Evolutionary conservation across 2,797 vertebrate genomes (phyloP), one percentile per base, ranked within the genome.

Genomic region (Cyclopterus lumpus): DNA sequence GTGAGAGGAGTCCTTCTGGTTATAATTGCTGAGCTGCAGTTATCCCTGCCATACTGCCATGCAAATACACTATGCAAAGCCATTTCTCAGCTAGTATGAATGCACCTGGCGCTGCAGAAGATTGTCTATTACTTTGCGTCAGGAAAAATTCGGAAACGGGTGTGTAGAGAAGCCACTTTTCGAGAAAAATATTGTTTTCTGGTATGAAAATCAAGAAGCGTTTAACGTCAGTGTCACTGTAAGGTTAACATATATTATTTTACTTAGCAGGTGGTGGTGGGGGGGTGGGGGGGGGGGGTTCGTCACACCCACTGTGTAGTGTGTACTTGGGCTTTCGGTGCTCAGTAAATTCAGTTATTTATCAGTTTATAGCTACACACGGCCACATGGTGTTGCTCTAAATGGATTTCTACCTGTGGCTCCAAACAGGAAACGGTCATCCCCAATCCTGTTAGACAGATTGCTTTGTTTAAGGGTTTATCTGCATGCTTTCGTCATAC

Each of bases 41-140:
- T 72, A n/a, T 12, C 20, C 36, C 62, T 70, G 61, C 71, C 49
- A 36, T 54, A 0, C 24, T 34, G 44, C 48, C 73, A 94, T 93
- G 93, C 92, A 95, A 94, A 94, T 90, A 12, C 20, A 65, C 67
- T 88, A 95, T 94, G 92, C 93, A 94, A 94, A 95, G 66, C 63
- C 38, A 49, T 73, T 78, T 82, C 63, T 78, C 59, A 64, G 67
- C 55, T 46, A 15, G 30, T 10, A 36, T 72, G 68, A 63, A 32
- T 24, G 40, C 48, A 67, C 28, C 74, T 65, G 79, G 61, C 42
- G 1, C 22, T 0, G 12, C 46, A 62, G 16, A 51, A 40, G 59
- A 34, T 10, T 53, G 46, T 44, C 28, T 22, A 36, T 73, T 32
- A 65, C 28, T 67, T 71, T 61, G 5, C 1, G 2, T 20, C 6